These are phyloP conservation scores for Remorina albescens DNA, from an alignment of 2,797 vertebrate species.

Conservation along the genomic window DNA sequence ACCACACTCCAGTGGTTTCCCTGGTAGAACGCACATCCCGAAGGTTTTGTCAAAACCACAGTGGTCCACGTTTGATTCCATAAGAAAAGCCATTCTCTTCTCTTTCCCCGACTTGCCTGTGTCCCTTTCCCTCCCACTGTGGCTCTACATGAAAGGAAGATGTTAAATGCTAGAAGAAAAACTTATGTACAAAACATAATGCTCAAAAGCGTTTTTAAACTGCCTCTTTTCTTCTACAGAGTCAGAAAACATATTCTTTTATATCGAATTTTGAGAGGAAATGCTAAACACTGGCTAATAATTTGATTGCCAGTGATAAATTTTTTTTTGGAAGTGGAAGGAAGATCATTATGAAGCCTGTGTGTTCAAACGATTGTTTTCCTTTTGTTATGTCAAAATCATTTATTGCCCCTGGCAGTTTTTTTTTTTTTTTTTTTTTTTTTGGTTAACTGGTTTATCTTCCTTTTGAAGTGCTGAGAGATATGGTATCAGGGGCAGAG, in stretches of 20 bases:
- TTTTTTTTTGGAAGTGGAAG: neutral
- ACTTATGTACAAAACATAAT: neutral
- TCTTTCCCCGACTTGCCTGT: too few species aligned
- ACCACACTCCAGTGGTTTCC: too few species aligned
- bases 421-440: too few species aligned
- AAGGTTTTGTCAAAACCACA: too few species aligned
- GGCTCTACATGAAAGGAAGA: too few species aligned
- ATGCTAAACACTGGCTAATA: neutral
- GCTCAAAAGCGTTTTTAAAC: neutral
- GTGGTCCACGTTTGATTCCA: too few species aligned
- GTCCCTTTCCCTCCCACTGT: too few species aligned
- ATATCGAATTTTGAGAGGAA: too few species aligned
- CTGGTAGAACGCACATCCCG: too few species aligned
- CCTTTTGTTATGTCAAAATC: neutral
- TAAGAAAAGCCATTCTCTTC: too few species aligned
- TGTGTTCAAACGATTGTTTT: neutral
- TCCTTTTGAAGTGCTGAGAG: conserved; percentile 1
- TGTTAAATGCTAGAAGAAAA: neutral
- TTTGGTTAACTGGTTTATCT: conserved; percentile 4
- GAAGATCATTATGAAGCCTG: neutral
- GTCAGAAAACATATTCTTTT: neutral
- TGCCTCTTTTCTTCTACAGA: neutral
- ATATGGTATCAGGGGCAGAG: neutral
- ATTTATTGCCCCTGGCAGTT: neutral
- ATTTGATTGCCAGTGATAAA: neutral